Conservation (phyloP, 2,113 vertebrate species). For the Myrmecophaga tridactyla region DNA sequence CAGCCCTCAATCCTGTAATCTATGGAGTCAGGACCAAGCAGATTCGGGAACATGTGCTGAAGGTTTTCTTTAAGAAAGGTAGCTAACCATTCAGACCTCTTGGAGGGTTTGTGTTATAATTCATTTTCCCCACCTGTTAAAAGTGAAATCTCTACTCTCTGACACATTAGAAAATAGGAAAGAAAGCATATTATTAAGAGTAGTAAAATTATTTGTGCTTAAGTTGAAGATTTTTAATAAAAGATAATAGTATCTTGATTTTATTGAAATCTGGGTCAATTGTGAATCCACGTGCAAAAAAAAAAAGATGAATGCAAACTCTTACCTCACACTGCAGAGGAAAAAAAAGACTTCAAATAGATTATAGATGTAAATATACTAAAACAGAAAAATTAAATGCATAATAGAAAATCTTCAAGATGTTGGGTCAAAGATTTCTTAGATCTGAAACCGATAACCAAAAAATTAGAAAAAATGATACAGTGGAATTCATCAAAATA, state of each 20-base stretch:
- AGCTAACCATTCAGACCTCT: neutral
- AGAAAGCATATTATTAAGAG: neutral
- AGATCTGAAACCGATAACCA: neutral
- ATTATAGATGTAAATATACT: neutral
- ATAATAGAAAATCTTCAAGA: neutral
- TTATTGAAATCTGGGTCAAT: neutral
- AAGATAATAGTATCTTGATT: neutral
- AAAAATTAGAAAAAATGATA: neutral
- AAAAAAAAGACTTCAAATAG: neutral
- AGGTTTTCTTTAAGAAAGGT: conserved; percentile 41
- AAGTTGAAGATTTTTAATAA: neutral
- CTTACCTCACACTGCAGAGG: neutral
- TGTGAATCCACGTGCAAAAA: neutral
- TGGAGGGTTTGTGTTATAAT: no score
- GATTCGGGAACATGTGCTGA: conserved; percentile 43
- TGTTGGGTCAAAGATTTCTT: neutral
- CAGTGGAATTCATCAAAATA: neutral
- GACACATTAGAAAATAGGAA: neutral
- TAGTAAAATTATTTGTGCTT: neutral
- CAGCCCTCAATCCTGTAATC: conserved; percentile 64
- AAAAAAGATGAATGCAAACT: neutral
- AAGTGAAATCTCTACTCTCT: neutral
- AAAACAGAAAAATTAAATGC: neutral
- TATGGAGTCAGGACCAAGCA: conserved; percentile 62
- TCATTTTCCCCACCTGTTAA: neutral